Percentiles rank a stretch among this genome's conserved stretches.
These are phyloP conservation scores for Ectemnius cavifrons DNA, from an alignment of 2,888 invertebrate genomes.

Conservation along the genomic window DNA sequence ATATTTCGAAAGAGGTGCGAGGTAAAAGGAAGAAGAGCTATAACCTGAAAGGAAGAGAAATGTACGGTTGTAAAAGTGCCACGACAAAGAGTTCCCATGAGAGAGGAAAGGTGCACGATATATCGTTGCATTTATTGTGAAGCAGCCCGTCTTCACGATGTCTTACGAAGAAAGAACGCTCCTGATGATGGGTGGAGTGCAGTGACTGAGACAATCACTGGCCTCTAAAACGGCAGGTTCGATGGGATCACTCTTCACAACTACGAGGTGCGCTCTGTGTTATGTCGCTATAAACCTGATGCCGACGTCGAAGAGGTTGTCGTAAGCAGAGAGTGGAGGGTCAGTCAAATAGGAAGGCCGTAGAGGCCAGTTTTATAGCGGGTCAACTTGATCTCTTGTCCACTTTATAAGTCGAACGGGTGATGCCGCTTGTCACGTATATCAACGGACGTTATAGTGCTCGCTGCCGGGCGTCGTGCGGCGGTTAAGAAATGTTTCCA, in stretches of 20 bases:
- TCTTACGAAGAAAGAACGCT: background rate
- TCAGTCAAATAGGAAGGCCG: constrained; percentile 1
- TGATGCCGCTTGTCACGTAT: constrained; percentile 3
- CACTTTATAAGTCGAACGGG: constrained; percentile 52
- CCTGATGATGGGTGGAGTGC: background rate
- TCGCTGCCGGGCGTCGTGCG: constrained; percentile 10
- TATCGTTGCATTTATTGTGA: constrained; percentile 44
- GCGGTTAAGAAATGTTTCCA: constrained; percentile 75
- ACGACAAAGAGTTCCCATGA: constrained; percentile 23
- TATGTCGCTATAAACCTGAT: constrained; percentile 7
- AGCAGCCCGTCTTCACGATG: constrained; percentile 38
- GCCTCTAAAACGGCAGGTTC: background rate
- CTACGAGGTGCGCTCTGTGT: background rate
- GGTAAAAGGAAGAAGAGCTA: background rate
- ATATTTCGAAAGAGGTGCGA: background rate
- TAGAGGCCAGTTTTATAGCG: constrained; percentile 5
- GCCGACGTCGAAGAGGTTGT: background rate
- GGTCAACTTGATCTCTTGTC: constrained; percentile 34
- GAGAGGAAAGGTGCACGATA: constrained; percentile 47
- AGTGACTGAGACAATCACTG: background rate
- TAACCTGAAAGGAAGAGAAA: background rate
- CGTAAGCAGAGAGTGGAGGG: background rate
- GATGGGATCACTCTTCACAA: background rate
- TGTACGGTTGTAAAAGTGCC: background rate
- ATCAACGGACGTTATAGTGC: background rate